phyloP scores from a whole-genome alignment of 2,888 invertebrate species.

The Callinectes sapidus region DNA sequence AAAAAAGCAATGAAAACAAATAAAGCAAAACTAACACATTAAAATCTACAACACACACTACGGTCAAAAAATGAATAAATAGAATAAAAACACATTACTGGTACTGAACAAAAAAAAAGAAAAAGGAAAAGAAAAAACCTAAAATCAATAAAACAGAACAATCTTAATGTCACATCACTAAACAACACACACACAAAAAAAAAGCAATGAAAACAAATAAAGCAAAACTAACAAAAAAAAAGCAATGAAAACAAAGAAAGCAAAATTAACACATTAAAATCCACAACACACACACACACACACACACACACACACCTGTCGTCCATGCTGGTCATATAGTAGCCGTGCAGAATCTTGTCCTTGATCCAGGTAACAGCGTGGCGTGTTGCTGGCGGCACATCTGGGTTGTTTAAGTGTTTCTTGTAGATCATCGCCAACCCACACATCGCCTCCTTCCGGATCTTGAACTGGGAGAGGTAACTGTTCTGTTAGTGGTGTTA shows the following conservation, averaged over 20 bases:
- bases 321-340: conserved; percentile 89
- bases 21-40: no score
- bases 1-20: no score
- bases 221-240: not conserved
- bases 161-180: not conserved
- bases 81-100: no score
- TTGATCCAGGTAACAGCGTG: conserved; percentile 97
- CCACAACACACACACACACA: not conserved
- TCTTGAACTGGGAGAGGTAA: conserved; percentile 84
- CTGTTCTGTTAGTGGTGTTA: not conserved
- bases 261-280: not conserved
- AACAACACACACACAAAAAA: not conserved
- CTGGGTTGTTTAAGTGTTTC: conserved; percentile 86
- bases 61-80: no score
- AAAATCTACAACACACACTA: no score
- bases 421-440: conserved; percentile 96
- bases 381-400: conserved; percentile 88
- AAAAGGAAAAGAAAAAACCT: no score
- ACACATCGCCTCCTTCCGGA: conserved; percentile 95
- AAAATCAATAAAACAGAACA: no score
- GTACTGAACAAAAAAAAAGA: no score
- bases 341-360: conserved; percentile 95
- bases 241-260: not conserved
- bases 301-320: conserved; percentile 81
- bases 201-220: not conserved